A percentile compares a stretch with the other conserved stretches of the same genome.
phyloP scores from a whole-genome alignment of 1,140 invertebrate genomes.

The Pachypsylla venusta region DNA sequence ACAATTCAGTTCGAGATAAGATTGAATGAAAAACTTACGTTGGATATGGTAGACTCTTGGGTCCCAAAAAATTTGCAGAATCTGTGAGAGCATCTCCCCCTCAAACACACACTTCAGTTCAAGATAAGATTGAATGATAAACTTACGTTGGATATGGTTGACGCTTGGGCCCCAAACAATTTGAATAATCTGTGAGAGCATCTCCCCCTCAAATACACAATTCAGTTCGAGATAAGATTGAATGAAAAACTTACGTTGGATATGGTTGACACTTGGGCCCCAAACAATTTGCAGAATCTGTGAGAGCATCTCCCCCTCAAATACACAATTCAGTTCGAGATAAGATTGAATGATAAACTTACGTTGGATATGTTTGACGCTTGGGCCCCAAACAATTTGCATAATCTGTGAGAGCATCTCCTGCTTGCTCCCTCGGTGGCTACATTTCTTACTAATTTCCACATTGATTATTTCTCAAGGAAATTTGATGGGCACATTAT shows the following conservation, averaged over 20 bases:
- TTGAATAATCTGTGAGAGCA: slow-evolving; percentile 52
- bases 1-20: not conserved
- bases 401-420: slow-evolving; percentile 61
- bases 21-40: not conserved
- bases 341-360: slow-evolving; percentile 29
- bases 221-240: not conserved
- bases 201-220: slow-evolving; percentile 42
- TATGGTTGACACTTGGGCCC: slow-evolving; percentile 66
- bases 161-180: slow-evolving; percentile 65
- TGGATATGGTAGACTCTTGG: too few species aligned
- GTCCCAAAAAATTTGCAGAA: not conserved
- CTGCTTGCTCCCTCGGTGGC: slow-evolving; percentile 60
- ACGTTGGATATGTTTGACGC: slow-evolving; percentile 65
- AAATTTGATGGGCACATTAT: too few species aligned
- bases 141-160: slow-evolving; percentile 64
- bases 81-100: not conserved
- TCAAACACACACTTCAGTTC: not conserved
- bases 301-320: slow-evolving; percentile 57
- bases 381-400: slow-evolving; percentile 62
- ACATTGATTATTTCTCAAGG: too few species aligned
- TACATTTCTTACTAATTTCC: slow-evolving; percentile 20
- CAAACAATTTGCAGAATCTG: slow-evolving; percentile 51
- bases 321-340: not conserved
- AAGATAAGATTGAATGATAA: not conserved
- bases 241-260: slow-evolving; percentile 48